Conservation (phyloP, 2,113 vertebrate genomes). For the Phyllopteryx taeniolatus region DNA sequence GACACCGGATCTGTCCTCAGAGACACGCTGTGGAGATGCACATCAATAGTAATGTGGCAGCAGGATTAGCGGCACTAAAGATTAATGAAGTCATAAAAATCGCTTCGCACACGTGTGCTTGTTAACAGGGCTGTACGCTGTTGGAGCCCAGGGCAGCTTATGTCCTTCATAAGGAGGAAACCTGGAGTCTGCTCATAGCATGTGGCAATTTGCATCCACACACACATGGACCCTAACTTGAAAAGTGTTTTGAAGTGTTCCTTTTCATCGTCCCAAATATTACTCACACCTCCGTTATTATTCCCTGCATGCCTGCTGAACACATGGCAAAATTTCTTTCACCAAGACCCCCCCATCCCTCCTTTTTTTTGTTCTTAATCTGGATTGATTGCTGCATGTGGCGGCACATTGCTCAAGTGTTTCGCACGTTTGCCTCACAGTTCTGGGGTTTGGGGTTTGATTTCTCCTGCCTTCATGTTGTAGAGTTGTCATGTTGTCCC, state of each 20-base stretch:
- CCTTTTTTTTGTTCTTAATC: constrained; percentile 43
- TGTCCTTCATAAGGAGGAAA: constrained; percentile 57
- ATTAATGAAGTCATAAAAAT: constrained; percentile 48
- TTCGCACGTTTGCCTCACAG: not conserved
- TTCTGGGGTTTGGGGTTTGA: not conserved
- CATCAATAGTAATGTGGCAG: constrained; percentile 48
- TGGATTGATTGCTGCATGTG: constrained; percentile 10
- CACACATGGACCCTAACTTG: constrained; percentile 38
- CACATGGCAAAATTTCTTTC: constrained; percentile 58
- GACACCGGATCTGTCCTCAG: constrained; percentile 38
- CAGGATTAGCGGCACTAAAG: constrained; percentile 46
- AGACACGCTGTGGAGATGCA: constrained; percentile 25
- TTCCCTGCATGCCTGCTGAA: constrained; percentile 60
- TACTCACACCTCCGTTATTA: constrained; percentile 61
- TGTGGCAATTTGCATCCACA: constrained; percentile 47
- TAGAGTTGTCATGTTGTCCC: constrained; percentile 1
- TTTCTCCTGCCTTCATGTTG: not conserved
- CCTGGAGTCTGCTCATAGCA: constrained; percentile 52
- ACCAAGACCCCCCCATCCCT: not conserved
- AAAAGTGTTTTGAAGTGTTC: constrained; percentile 59
- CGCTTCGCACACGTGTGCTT: constrained; percentile 28
- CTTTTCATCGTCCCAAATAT: constrained; percentile 59
- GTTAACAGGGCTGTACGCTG: constrained; percentile 35
- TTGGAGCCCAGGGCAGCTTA: constrained; percentile 35
- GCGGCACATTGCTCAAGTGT: not conserved